Conservation (phyloP, 2,797 vertebrate species). For the Amblyraja radiata region DNA sequence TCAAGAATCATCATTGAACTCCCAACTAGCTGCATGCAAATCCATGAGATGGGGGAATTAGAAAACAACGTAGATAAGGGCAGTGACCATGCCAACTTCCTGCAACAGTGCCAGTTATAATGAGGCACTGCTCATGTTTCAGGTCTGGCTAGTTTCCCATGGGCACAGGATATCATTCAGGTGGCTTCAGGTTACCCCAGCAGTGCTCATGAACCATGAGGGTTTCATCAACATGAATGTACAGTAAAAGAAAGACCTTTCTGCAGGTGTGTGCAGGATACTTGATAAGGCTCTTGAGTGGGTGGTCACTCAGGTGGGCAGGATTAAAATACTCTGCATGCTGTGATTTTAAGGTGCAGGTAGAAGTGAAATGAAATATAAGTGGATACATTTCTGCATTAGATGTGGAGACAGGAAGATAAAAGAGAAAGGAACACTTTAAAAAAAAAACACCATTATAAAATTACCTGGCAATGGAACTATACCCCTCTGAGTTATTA, state of each 20-base stretch:
- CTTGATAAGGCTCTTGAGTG: too few species aligned
- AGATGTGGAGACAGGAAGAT: not conserved
- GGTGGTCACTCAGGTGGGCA: not conserved
- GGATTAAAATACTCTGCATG: not conserved
- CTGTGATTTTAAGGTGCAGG: not conserved
- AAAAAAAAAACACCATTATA: too few species aligned
- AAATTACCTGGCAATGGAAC: not conserved
- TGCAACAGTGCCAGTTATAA: not conserved
- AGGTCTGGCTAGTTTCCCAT: not conserved
- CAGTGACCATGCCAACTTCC: not conserved
- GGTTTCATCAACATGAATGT: not conserved
- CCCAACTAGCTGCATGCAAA: not conserved
- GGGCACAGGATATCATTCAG: not conserved
- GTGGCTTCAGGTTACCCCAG: not conserved
- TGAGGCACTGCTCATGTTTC: not conserved
- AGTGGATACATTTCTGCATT: not conserved
- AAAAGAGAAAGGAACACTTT: not conserved
- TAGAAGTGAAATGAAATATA: not conserved
- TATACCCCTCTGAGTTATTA: not conserved
- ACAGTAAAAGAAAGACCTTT: not conserved
- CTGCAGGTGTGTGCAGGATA: not conserved
- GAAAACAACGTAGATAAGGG: not conserved
- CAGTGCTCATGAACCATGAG: not conserved
- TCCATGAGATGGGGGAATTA: not conserved
- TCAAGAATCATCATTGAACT: not conserved